A percentile compares a stretch with the other conserved stretches of the same genome.
Conservation (phyloP, 2,113 vertebrate genomes). For the Edolisoma coerulescens region DNA sequence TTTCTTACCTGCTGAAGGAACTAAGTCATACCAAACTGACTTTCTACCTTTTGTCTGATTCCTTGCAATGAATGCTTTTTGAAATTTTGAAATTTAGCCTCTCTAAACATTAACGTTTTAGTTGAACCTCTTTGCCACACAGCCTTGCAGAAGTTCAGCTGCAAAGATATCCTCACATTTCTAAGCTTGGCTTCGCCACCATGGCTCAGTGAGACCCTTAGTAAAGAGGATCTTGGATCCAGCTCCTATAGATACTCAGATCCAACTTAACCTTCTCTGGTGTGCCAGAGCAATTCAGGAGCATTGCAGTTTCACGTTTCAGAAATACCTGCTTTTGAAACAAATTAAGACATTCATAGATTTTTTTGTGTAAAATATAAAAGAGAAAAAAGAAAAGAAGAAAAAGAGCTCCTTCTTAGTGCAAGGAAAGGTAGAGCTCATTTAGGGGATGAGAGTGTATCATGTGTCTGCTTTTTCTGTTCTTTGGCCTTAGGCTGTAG, state of each 20-base stretch:
- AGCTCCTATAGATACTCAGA: not conserved
- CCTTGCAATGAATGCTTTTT: not conserved
- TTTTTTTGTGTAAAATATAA: not conserved
- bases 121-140: not conserved
- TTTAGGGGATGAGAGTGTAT: not conserved
- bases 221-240: not conserved
- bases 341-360: not conserved
- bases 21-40: not conserved
- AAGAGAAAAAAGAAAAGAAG: not conserved
- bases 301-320: not conserved
- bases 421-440: not conserved
- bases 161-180: not conserved
- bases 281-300: not conserved
- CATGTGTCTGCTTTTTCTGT: not conserved
- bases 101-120: not conserved
- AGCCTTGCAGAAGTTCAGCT: not conserved
- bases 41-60: constrained; percentile 1
- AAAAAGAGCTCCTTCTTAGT: not conserved
- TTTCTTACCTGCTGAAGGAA: not conserved
- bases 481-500: not conserved
- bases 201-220: not conserved
- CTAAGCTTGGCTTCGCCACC: not conserved
- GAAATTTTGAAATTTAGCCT: not conserved
- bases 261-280: not conserved
- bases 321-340: not conserved